Conservation (phyloP, 1,140 invertebrate genomes). For the Meteorus sp. region DNA sequence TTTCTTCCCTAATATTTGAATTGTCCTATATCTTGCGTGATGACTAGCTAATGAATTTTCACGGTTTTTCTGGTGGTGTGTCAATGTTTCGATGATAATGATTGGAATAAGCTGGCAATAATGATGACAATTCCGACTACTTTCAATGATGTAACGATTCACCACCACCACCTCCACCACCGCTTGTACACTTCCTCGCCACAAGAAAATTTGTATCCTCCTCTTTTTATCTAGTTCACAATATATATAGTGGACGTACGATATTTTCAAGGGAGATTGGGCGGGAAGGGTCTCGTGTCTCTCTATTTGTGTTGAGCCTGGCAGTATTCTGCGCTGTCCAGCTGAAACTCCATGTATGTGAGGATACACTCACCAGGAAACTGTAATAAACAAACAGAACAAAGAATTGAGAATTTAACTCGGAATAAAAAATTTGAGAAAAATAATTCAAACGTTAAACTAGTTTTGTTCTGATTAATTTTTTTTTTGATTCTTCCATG, state of each 20-base stretch:
- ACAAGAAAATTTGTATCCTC: not conserved
- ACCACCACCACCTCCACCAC: conserved; percentile 3
- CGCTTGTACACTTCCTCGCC: conserved; percentile 26
- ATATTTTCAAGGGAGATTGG: no score
- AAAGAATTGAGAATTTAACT: not conserved
- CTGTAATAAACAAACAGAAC: conserved; percentile 52
- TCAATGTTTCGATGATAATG: no score
- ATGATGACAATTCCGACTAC: conserved; percentile 41
- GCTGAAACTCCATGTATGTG: conserved; percentile 97
- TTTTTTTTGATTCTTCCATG: no score
- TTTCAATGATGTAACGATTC: conserved; percentile 15
- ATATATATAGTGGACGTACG: conserved; percentile 35
- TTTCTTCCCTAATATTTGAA: conserved; percentile 52
- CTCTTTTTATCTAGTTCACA: conserved; percentile 6
- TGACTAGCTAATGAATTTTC: conserved; percentile 55
- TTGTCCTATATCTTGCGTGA: conserved; percentile 48
- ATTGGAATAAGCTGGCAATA: conserved; percentile 36
- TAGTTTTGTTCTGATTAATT: no score
- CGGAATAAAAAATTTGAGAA: no score
- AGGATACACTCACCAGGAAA: conserved; percentile 68
- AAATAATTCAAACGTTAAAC: no score
- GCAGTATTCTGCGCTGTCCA: conserved; percentile 94
- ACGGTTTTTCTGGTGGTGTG: no score
- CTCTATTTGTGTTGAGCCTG: conserved; percentile 95
- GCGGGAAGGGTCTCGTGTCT: no score